These are phyloP conservation scores for Galerucella nymphaeae DNA, from an alignment of 2,888 invertebrate species.

Conservation along the genomic window DNA sequence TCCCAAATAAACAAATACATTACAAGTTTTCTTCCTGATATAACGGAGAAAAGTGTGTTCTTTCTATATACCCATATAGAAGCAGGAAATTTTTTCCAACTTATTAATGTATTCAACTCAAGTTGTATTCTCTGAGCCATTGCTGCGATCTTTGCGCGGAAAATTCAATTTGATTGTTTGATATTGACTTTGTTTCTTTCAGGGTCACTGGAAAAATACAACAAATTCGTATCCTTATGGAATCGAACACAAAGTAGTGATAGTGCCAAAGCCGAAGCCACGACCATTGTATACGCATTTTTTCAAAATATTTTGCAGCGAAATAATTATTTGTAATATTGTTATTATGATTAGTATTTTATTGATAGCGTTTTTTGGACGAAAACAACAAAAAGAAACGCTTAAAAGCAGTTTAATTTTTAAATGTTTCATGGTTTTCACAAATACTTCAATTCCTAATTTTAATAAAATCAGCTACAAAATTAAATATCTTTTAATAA, in stretches of 20 bases:
- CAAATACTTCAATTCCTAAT: background rate
- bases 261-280: slow-evolving; percentile 31
- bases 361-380: background rate
- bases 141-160: too few species aligned
- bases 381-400: background rate
- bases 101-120: too few species aligned
- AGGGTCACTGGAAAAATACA: slow-evolving; percentile 17
- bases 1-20: too few species aligned
- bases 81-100: too few species aligned
- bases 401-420: background rate
- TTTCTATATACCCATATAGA: too few species aligned
- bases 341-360: slow-evolving; percentile 12
- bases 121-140: too few species aligned
- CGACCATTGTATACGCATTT: slow-evolving; percentile 27
- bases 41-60: too few species aligned
- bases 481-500: slow-evolving; percentile 19
- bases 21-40: too few species aligned
- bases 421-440: background rate
- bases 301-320: slow-evolving; percentile 18
- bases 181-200: slow-evolving; percentile 6
- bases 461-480: slow-evolving; percentile 18
- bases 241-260: slow-evolving; percentile 22
- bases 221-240: slow-evolving; percentile 33
- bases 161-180: too few species aligned
- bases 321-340: slow-evolving; percentile 2